phyloP scores from a whole-genome alignment of 2,888 invertebrate genomes.

The Hemistola chrysoprasaria region DNA sequence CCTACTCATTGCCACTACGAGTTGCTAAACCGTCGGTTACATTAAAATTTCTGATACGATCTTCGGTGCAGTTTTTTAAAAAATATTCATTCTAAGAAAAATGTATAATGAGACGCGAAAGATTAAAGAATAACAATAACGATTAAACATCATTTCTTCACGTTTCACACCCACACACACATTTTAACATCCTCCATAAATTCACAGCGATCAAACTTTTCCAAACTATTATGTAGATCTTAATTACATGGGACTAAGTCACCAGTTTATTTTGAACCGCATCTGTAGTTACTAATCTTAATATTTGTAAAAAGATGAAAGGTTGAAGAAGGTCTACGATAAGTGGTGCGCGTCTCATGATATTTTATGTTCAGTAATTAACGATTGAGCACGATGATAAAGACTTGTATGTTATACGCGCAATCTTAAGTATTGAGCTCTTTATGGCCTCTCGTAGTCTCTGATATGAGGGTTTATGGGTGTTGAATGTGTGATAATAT shows the following conservation, averaged over 20 bases:
- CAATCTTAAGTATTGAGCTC: slow-evolving; percentile 23
- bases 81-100: too few species aligned
- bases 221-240: slow-evolving; percentile 10
- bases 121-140: too few species aligned
- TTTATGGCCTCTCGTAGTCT: slow-evolving; percentile 16
- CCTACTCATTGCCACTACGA: too few species aligned
- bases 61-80: too few species aligned
- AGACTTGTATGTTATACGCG: slow-evolving; percentile 25
- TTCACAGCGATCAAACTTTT: slow-evolving; percentile 3
- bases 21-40: too few species aligned
- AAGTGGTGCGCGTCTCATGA: slow-evolving; percentile 22
- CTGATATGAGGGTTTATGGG: slow-evolving; percentile 12
- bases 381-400: slow-evolving; percentile 28
- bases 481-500: slow-evolving; percentile 14
- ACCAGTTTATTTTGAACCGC: slow-evolving; percentile 4
- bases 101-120: too few species aligned
- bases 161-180: background rate
- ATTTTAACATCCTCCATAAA: slow-evolving; percentile 1
- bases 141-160: too few species aligned
- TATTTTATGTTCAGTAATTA: slow-evolving; percentile 33
- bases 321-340: slow-evolving; percentile 4
- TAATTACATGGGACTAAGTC: slow-evolving; percentile 2
- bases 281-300: background rate
- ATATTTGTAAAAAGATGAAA: too few species aligned
- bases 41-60: too few species aligned